Evolutionary conservation across 2,797 vertebrate species (phyloP).

Genomic region (Diplodus sargus): DNA sequence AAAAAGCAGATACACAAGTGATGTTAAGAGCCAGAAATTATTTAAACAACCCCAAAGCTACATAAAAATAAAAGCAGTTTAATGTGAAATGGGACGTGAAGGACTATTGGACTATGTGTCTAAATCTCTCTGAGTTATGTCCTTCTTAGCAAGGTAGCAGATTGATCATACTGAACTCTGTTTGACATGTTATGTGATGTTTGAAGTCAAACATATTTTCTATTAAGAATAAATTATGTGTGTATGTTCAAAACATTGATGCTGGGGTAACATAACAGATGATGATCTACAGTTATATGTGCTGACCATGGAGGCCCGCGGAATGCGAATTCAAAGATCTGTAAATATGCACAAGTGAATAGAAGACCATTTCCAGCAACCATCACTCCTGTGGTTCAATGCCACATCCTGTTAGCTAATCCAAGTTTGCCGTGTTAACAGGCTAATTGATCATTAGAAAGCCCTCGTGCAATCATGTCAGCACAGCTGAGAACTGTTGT

Average conservation of each 20-base stretch:
- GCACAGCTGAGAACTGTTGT: no score
- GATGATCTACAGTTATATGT: not conserved
- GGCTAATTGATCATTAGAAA: no score
- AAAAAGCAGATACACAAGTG: slow-evolving; percentile 17
- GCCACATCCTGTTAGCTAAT: no score
- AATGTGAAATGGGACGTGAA: slow-evolving; percentile 10
- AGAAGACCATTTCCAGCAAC: no score
- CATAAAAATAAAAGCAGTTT: not conserved
- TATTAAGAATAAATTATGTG: not conserved
- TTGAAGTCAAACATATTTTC: not conserved
- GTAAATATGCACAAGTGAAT: no score
- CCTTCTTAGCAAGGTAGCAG: not conserved
- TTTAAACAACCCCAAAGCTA: slow-evolving; percentile 10
- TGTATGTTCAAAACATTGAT: not conserved
- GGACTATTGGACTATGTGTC: not conserved
- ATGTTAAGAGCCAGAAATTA: slow-evolving; percentile 15
- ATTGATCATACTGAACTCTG: not conserved
- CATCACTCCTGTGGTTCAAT: no score
- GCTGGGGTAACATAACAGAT: not conserved
- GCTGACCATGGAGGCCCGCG: no score
- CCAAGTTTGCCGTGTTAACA: no score
- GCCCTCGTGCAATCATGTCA: no score
- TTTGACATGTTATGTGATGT: not conserved
- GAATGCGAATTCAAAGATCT: no score
- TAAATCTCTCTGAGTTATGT: not conserved